A percentile compares a stretch with the other conserved stretches of the same genome.
Evolutionary conservation across 2,888 invertebrate genomes (phyloP).

Genomic region (Reticulitermes lucifugus): DNA sequence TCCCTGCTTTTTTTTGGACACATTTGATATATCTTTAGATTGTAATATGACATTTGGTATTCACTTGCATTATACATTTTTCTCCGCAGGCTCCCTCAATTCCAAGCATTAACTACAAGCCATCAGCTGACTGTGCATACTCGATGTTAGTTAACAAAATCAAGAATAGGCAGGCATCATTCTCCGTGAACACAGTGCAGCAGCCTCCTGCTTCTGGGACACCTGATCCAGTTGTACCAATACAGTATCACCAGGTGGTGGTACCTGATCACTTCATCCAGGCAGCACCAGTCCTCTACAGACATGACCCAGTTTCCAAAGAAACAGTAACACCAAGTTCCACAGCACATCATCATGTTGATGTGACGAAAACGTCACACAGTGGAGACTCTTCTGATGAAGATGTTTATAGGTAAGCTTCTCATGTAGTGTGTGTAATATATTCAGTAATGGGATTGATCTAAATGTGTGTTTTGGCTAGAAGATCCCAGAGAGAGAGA

Average conservation of each 20-base stretch:
- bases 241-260: not conserved
- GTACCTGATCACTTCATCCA: conserved; percentile 43
- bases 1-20: too few species aligned
- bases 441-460: too few species aligned
- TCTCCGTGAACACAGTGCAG: conserved; percentile 28
- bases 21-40: too few species aligned
- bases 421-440: too few species aligned
- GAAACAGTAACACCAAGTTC: conserved; percentile 1
- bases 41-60: not conserved
- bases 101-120: conserved; percentile 79
- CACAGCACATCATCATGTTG: not conserved
- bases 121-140: conserved; percentile 88
- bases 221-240: conserved; percentile 13
- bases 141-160: conserved; percentile 89
- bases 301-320: not conserved
- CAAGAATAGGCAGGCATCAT: conserved; percentile 69
- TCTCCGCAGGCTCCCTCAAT: conserved; percentile 69
- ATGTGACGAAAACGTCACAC: not conserved
- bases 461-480: too few species aligned
- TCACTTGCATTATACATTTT: conserved; percentile 10
- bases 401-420: conserved; percentile 23
- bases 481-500: too few species aligned
- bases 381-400: conserved; percentile 34
- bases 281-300: conserved; percentile 48
- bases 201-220: conserved; percentile 40